Conservation (phyloP, 2,888 invertebrate species). For the Melinaea marsaeus region DNA sequence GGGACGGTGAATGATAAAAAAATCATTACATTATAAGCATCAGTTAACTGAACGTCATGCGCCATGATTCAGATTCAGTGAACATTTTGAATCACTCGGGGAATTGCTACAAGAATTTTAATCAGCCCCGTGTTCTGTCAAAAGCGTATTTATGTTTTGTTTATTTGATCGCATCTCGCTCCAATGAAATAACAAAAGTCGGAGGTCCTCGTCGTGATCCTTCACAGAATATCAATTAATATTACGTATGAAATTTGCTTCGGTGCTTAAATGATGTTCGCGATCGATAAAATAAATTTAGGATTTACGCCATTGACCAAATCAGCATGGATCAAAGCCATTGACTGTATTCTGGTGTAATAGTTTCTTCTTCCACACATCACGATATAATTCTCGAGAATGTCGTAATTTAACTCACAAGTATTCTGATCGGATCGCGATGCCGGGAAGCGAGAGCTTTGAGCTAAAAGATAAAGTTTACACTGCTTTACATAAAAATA, state of each 20-base stretch:
- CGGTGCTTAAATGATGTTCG: neutral
- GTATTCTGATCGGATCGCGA: slow-evolving; percentile 49
- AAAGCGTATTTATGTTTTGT: slow-evolving; percentile 43
- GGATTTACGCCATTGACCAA: neutral
- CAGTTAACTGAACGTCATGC: slow-evolving; percentile 12
- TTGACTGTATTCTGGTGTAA: neutral
- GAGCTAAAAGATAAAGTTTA: slow-evolving; percentile 7
- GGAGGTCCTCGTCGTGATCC: slow-evolving; percentile 42
- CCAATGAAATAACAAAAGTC: slow-evolving; percentile 46
- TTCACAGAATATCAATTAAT: slow-evolving; percentile 27
- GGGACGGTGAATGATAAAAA: neutral
- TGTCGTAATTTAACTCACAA: slow-evolving; percentile 53
- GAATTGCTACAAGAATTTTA: slow-evolving; percentile 43
- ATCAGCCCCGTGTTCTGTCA: slow-evolving; percentile 41
- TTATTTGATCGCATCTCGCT: slow-evolving; percentile 52
- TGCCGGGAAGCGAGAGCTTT: slow-evolving; percentile 40
- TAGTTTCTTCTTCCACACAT: neutral
- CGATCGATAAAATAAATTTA: neutral
- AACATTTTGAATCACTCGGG: slow-evolving; percentile 31
- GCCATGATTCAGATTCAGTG: slow-evolving; percentile 21
- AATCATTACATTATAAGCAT: slow-evolving; percentile 20
- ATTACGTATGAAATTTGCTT: neutral
- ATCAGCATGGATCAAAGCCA: too few species aligned
- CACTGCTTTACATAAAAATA: neutral
- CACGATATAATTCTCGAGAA: slow-evolving; percentile 36